These are phyloP conservation scores for Motacilla alba DNA, from an alignment of 2,113 vertebrate species.

Conservation along the genomic window DNA sequence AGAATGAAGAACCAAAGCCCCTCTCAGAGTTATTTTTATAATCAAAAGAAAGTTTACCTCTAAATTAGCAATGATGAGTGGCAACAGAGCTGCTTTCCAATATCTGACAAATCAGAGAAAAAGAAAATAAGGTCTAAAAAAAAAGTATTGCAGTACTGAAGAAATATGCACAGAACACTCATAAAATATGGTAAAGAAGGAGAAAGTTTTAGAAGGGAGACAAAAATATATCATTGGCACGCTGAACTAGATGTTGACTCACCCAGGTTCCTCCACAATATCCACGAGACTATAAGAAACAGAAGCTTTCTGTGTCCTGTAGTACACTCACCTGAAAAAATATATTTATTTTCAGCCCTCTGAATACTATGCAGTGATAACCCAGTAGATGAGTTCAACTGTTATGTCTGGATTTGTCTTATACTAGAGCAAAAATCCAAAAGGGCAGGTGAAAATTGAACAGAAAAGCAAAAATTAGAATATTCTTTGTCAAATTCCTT, in stretches of 20 bases:
- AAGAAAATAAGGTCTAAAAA: neutral
- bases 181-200: neutral
- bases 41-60: neutral
- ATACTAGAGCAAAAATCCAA: neutral
- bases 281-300: neutral
- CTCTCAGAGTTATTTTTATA: constrained; percentile 11
- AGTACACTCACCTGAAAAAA: neutral
- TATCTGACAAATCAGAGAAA: neutral
- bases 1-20: neutral
- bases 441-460: neutral
- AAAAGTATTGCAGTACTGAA: neutral
- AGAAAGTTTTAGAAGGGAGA: neutral
- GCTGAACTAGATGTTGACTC: neutral
- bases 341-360: neutral
- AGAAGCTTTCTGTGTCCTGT: neutral
- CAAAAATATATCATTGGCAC: neutral
- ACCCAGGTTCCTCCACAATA: neutral
- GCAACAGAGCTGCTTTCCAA: neutral
- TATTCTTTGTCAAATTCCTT: neutral
- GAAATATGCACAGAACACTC: neutral
- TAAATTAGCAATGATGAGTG: neutral
- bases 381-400: neutral
- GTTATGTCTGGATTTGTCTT: neutral
- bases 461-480: neutral
- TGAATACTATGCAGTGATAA: neutral